These are phyloP conservation scores for Drosophila stalkeri DNA, from an alignment of 2,888 invertebrate species.

Conservation along the genomic window DNA sequence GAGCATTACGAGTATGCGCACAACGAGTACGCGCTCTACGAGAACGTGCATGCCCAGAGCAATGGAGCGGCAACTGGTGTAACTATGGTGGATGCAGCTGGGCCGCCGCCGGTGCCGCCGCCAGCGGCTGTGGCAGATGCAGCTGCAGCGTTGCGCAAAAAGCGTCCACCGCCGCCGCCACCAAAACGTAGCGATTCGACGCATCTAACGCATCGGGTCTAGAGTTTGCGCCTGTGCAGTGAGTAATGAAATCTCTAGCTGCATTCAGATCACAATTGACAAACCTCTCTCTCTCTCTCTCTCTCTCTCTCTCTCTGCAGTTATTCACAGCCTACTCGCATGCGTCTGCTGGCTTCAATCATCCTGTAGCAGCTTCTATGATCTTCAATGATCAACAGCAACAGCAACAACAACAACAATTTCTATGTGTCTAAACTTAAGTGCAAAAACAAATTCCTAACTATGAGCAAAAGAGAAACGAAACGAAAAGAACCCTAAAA, in stretches of 20 bases:
- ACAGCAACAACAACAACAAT: conserved; percentile 10
- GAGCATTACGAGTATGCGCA: conserved; percentile 89
- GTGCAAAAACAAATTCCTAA: conserved; percentile 69
- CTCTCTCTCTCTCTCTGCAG: background rate
- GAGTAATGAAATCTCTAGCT: conserved; percentile 4
- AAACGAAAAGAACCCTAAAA: conserved; percentile 28
- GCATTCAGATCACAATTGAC: background rate
- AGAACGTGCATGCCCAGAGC: conserved; percentile 88
- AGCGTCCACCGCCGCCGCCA: conserved; percentile 95
- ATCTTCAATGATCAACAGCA: background rate
- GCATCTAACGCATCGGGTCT: conserved; percentile 88
- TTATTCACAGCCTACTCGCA: background rate
- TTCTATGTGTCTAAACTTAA: conserved; percentile 46
- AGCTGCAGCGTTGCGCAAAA: conserved; percentile 86
- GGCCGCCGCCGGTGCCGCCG: conserved; percentile 50
- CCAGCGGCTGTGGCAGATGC: conserved; percentile 49
- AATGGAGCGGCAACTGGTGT: conserved; percentile 20
- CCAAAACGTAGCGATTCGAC: conserved; percentile 95
- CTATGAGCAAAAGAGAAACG: conserved; percentile 50
- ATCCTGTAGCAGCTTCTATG: conserved; percentile 1
- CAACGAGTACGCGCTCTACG: conserved; percentile 87
- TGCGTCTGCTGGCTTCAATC: background rate
- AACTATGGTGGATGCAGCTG: conserved; percentile 85
- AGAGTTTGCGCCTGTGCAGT: conserved; percentile 46
- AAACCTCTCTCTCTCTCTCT: background rate